Base-by-base conservation (phyloP, 64 coral and sea anemone species). In the Platygyra sinensis region DNA sequence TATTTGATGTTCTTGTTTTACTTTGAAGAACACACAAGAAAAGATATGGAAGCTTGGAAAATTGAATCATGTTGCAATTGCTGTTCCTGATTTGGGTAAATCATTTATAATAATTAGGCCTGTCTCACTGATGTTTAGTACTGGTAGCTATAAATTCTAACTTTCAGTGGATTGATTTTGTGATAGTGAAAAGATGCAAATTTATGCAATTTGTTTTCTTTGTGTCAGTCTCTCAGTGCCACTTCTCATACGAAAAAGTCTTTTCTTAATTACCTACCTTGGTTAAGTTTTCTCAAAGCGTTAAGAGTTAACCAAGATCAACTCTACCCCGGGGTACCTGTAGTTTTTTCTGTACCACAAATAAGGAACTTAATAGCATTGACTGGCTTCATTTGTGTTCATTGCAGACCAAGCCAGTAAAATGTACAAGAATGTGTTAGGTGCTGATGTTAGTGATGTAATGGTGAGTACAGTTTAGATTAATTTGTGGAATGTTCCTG, bases 41-140 rank as follows among this genome's bases (percentile, higher is more conserved):
- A 93, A 88, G 67, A 25, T 99, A 16, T 99, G 97, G 97, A 95
- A 91, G 36, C 75, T 99, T 67, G 97, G 97, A 2, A 99, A 92
- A 79, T 86, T 99, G 54, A 99, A 99, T 78, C 97, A 99, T 91
- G 97, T 99, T 74, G 97, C 97, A 46, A 99, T 99, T 99, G 97
- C 97, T 71, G 94, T 99, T 33, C 94, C 94, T 29, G 94, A 99
- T 94, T 73, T 99, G 78, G 94, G 97, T 99, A 91, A 32, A 65
- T 18, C 17, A 60, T 22, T 7, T 17, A 15, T 33, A 22, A 69
- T 25, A 27, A 25, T 11, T 24, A 69, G 9, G 4, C 17, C 18
- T 33, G 59, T 18, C 52, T n/a, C n/a, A n/a, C n/a, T 49, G 17
- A 22, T 20, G 4, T 31, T 15, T 73, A 30, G 71, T n/a, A n/a